Conservation (phyloP, 2,113 vertebrate species). For the Phyllopteryx taeniolatus region DNA sequence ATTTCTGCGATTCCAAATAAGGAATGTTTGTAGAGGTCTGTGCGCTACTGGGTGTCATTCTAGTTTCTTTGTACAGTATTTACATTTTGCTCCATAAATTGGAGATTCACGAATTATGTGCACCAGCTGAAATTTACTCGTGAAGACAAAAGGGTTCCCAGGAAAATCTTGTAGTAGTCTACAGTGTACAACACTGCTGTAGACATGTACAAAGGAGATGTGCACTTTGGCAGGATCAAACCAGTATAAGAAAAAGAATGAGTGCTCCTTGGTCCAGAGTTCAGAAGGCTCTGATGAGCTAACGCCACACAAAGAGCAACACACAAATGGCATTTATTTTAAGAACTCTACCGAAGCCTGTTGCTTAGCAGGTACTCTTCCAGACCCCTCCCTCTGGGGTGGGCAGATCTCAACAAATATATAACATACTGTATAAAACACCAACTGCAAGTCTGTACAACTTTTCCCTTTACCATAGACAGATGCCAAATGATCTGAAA, state of each 20-base stretch:
- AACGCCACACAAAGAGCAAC: background rate
- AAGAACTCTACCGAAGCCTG: slow-evolving; percentile 45
- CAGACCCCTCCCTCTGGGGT: background rate
- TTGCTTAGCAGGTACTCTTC: slow-evolving; percentile 53
- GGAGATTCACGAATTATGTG: background rate
- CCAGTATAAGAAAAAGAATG: slow-evolving; percentile 11
- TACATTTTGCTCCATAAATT: background rate
- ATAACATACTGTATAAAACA: background rate
- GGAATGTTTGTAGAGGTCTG: background rate
- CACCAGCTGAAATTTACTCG: background rate
- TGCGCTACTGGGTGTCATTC: background rate
- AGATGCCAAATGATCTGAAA: background rate
- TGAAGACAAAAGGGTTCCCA: background rate
- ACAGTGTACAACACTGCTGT: slow-evolving; percentile 1
- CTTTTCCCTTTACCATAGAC: no score
- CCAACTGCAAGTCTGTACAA: slow-evolving; percentile 5
- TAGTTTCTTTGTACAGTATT: background rate
- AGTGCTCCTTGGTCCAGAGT: background rate
- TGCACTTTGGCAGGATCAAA: slow-evolving; percentile 24
- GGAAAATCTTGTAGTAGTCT: background rate
- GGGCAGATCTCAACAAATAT: slow-evolving; percentile 7
- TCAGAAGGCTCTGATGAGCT: slow-evolving; percentile 1
- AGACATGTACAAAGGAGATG: slow-evolving; percentile 17
- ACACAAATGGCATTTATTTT: slow-evolving; percentile 59
- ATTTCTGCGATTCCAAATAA: no score